Base-by-base conservation (phyloP, 2,888 invertebrate genomes). In the Eledone cirrhosa region DNA sequence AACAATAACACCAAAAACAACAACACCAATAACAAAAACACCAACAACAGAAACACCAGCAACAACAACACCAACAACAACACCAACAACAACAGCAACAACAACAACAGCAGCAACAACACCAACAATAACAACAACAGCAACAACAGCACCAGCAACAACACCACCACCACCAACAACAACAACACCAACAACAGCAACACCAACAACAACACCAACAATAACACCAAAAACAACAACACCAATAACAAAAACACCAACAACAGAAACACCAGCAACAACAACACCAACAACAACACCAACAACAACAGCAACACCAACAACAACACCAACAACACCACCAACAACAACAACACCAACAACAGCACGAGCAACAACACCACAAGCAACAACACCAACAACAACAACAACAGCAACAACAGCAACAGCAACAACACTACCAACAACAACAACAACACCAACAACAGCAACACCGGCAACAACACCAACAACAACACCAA, bases 61-160 rank as follows among this genome's bases (percentile, higher is more conserved):
- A 67, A 16, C 4, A 16, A 22, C 33, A 67, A 31, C 19, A 19
- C 72, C 13, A 69, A 72, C 22, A 24, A 31, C 41, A 29, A 72
- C 22, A 41, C 72, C n/a, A 29, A 72, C n/a, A 29, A 72, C 31
- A 31, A 72, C 22, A 41, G 72, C 24, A 31, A 72, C 33, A 27
- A 27, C 1, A 16, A 22, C 13, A 24, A 13, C n/a, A n/a, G n/a
- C n/a, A n/a, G n/a, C 75, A 74, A 4, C 33, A 75, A 31, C 19
- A 74, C 47, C 29, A 63, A 13, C 53, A 74, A 27, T n/a, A n/a
- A n/a, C n/a, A n/a, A n/a, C 53, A 24, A 33, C 24, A 65, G 27
- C 65, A 78, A 41, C 78, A 78, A 24, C 48, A 67, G 27, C 69
- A 65, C 8, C n/a, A 48, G 53, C 29, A 31, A n/a, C 33, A n/a